Conservation (phyloP, 2,797 vertebrate species). For the Tadarida brasiliensis region DNA sequence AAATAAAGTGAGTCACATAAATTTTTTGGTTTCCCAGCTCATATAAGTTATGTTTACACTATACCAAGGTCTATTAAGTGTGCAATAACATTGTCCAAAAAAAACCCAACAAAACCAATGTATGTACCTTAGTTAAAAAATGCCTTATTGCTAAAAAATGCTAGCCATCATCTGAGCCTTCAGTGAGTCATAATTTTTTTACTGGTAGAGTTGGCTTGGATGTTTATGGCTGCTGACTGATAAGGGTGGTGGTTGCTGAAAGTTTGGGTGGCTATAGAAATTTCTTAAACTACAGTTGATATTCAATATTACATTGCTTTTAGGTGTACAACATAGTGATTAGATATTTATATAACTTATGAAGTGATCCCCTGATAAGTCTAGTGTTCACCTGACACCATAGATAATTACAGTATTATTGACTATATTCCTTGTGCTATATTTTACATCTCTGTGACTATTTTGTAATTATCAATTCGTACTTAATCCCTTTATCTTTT, state of each 20-base stretch:
- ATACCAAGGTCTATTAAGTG: background rate
- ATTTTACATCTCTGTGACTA: too few species aligned
- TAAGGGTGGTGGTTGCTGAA: background rate
- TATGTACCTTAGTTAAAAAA: too few species aligned
- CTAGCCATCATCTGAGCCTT: background rate
- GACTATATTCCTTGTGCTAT: too few species aligned
- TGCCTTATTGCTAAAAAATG: too few species aligned
- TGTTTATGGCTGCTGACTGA: background rate
- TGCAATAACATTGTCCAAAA: background rate
- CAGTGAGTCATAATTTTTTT: background rate
- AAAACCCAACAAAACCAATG: too few species aligned
- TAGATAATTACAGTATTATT: too few species aligned
- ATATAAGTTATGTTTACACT: background rate
- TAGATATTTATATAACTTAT: too few species aligned
- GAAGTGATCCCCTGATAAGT: too few species aligned
- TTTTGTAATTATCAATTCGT: too few species aligned
- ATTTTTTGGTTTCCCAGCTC: background rate
- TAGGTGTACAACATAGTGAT: background rate
- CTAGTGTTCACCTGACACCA: too few species aligned
- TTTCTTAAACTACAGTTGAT: background rate
- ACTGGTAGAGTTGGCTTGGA: too few species aligned
- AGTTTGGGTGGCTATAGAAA: background rate
- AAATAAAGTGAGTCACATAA: background rate
- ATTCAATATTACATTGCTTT: background rate
- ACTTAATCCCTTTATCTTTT: too few species aligned